These are phyloP conservation scores for Ambastaia sidthimunki DNA, from an alignment of 2,797 vertebrate genomes.

Conservation along the genomic window DNA sequence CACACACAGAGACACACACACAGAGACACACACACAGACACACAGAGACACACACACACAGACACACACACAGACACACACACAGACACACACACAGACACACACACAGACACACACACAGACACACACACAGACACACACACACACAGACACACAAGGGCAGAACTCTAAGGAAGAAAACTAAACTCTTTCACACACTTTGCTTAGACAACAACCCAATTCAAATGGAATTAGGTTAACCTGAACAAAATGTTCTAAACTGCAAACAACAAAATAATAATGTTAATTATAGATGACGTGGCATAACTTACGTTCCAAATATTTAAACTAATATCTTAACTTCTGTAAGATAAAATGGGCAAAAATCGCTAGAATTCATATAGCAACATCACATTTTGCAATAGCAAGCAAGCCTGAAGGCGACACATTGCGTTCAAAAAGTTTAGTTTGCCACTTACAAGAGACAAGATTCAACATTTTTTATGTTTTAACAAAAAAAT, in stretches of 20 bases:
- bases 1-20: conserved; percentile 57
- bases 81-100: no score
- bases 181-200: conserved; percentile 26
- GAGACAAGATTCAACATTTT: not conserved
- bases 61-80: no score
- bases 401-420: not conserved
- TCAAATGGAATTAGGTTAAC: not conserved
- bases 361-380: no score
- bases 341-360: no score
- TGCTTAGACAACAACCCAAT: not conserved
- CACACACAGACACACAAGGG: conserved; percentile 60
- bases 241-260: not conserved
- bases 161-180: conserved; percentile 21
- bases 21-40: no score
- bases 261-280: not conserved
- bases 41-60: no score
- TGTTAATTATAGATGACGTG: not conserved
- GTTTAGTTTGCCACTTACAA: not conserved
- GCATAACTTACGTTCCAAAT: not conserved
- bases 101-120: no score
- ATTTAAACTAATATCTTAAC: no score
- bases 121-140: conserved; percentile 41
- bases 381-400: not conserved
- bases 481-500: not conserved
- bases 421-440: not conserved